Evolutionary conservation across 2,113 vertebrate genomes (phyloP), one percentile per base, ranked within the genome.

Genomic region (Copsychus sechellarum): DNA sequence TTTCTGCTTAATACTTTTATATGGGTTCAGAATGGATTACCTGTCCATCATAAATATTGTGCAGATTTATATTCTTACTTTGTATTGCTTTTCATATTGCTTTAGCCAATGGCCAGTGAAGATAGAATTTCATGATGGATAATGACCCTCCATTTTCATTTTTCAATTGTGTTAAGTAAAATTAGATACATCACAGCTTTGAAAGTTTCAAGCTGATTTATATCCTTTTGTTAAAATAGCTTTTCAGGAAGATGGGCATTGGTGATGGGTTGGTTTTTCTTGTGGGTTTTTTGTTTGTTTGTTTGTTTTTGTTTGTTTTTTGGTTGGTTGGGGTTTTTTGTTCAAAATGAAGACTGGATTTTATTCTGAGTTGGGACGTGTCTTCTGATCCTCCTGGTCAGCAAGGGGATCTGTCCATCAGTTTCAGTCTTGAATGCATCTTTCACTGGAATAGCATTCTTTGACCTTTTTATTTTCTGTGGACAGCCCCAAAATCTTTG

Each of bases 361-460:
- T 56, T 83, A 36, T 48, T 83, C 22, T 56, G 71, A 64, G 51
- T 10, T 81, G 67, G 74, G 56, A 62, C 64, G 38, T 81, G 66
- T 93, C 92, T 94, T 71, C 72, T 81, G 86, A 84, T 93, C 53
- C 51, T 91, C n/a, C 64, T 94, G 61, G 33, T 64, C n/a, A 50
- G 33, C 47, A 70, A 66, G 42, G 42, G 33, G 58, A 43, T 91
- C 64, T 77, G 2, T 54, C 43, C 34, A 48, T 79, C 85, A 60
- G 25, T 80, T 85, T 88, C 45, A 54, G 22, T 62, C 74, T 69
- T 62, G 51, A 92, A 43, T 64, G 47, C 38, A 43, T 76, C 71
- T 67, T 72, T 47, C 11, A 1, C 22, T 93, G 67, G 58, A 93
- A 29, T 40, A 51, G 33, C n/a, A 26, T 83, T 87, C 88, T 82